Conservation (phyloP, 2,888 invertebrate species). For the Desoria tigrina region DNA sequence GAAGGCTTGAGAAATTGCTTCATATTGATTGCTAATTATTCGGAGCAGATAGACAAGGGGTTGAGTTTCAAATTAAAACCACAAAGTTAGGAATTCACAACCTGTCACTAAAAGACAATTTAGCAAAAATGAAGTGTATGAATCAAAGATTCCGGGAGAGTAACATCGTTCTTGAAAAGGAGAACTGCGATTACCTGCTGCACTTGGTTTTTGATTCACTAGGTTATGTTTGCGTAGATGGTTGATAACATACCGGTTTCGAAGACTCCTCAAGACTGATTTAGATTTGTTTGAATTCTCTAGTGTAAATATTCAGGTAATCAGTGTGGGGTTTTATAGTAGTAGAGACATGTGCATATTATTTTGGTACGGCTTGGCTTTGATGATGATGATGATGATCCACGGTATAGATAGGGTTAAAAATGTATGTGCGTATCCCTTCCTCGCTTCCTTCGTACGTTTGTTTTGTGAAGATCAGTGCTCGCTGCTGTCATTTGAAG, state of each 20-base stretch:
- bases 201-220: neutral
- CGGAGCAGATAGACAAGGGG: no score
- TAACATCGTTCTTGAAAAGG: no score
- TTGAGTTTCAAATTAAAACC: no score
- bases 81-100: no score
- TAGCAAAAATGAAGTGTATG: no score
- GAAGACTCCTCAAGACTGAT: neutral
- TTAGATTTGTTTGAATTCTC: constrained; percentile 9
- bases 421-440: neutral
- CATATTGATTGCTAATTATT: no score
- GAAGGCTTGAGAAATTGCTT: no score
- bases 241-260: constrained; percentile 7
- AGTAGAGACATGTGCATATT: neutral
- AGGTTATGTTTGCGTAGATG: constrained; percentile 1
- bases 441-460: neutral
- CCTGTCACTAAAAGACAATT: no score
- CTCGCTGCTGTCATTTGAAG: neutral
- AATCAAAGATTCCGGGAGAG: no score
- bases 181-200: no score
- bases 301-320: constrained; percentile 1
- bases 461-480: constrained; percentile 3
- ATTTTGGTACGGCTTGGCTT: neutral
- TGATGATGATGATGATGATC: constrained; percentile 3
- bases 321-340: constrained; percentile 7
- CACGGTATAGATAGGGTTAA: neutral